Evolutionary conservation across 2,797 vertebrate species (phyloP), one percentile per base, ranked within the genome.

Genomic region (Philypnodon macrostomus): DNA sequence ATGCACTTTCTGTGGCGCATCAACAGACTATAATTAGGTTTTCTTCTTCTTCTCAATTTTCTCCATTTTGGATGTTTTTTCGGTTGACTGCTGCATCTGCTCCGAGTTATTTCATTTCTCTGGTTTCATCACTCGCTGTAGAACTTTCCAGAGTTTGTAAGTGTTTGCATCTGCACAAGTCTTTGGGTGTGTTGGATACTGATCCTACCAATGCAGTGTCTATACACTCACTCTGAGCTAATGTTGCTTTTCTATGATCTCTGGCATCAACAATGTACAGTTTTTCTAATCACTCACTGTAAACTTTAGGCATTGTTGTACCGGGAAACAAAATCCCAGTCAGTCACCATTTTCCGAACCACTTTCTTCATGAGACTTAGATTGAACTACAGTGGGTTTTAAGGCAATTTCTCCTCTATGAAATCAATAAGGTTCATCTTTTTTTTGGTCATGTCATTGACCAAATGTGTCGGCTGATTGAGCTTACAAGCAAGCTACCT

Each of bases 171-270:
- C 41, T 58, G 56, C 29, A 46, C 53, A 52, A 47, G 47, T 13
- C 19, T 66, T 51, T 55, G 70, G 53, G 63, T 63, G 67, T 73
- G 63, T 64, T 73, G 53, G 21, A 51, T 67, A 32, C 38, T 73
- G 80, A 59, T 58, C 41, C 61, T 83, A 82, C 63, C 68, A 48
- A 57, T 73, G 73, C 66, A 61, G 58, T n/a, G n/a, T n/a, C n/a
- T n/a, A n/a, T n/a, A n/a, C n/a, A 73, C 75, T 78, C 54, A 75
- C 79, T 72, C 81, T 85, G 17, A 1, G 1, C 7, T 8, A 8
- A 35, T 83, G 77, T 76, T n/a, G n/a, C n/a, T n/a, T n/a, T n/a
- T n/a, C n/a, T n/a, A n/a, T n/a, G n/a, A n/a, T n/a, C n/a, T n/a
- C n/a, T n/a, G n/a, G n/a, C n/a, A n/a, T n/a, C n/a, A n/a, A n/a